Evolutionary conservation across 2,113 vertebrate genomes (phyloP), one percentile per base, ranked within the genome.

Genomic region (Dermatemys mawii): DNA sequence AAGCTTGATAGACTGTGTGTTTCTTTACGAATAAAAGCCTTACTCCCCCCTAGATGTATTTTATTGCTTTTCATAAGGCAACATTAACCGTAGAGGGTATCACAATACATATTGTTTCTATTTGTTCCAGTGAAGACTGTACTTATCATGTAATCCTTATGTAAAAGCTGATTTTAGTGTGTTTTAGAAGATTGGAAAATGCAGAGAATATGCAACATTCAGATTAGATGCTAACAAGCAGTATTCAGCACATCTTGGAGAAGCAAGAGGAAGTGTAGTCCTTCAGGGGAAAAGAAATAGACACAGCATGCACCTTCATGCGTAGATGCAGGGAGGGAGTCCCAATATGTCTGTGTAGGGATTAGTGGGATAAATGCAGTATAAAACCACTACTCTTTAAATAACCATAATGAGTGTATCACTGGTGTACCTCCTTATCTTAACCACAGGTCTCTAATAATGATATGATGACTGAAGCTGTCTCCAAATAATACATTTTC

Each of bases 181-280:
- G 16, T 48, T 94, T 90, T 78, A 6, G 14, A 86, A 95, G 13
- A 16, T 87, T 83, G 81, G 79, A 76, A 91, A 84, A 82, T 87
- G 53, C 27, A 75, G 63, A 82, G 0, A 1, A 32, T 44, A n/a
- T 49, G 88, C 7, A 46, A 79, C 84, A 79, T 55, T 90, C 1
- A 67, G 44, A 44, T 81, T 91, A 93, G 41, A 85, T 83, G 3
- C 50, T 55, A 93, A 54, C 57, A 93, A 5, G 7, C 60, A 9
- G 35, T 85, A 55, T 75, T n/a, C 22, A 73, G 53, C 48, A 11
- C 46, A 54, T 84, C 84, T 86, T 81, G 2, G 11, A 60, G 49
- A 89, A 89, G 84, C 60, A 82, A 93, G 41, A 80, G 89, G 70
- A 82, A 75, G 4, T 3, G 79, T 51, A 87, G 8, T 41, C 27